These are phyloP conservation scores for Chrysolina oricalcia DNA, from an alignment of 2,888 invertebrate genomes.

Conservation along the genomic window DNA sequence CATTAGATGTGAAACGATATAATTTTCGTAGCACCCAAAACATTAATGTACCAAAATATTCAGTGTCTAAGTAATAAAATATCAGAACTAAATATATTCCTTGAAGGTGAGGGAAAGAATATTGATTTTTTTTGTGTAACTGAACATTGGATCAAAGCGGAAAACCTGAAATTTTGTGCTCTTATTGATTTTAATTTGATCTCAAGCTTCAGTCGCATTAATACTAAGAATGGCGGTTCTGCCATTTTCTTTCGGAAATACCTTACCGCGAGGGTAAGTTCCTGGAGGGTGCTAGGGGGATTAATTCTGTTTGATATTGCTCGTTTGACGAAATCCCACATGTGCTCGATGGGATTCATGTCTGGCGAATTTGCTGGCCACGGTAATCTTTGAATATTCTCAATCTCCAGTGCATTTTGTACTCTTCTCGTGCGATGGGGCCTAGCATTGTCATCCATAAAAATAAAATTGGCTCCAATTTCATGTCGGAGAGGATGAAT, in stretches of 20 bases:
- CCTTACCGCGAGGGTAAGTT: background rate
- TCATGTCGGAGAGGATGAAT: too few relatives aligned
- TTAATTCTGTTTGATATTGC: too few relatives aligned
- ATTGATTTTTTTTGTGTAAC: background rate
- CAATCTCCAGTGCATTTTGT: too few relatives aligned
- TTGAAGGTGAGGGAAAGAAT: background rate
- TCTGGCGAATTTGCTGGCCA: too few relatives aligned
- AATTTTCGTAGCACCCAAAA: background rate
- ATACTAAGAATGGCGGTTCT: background rate
- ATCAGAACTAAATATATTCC: background rate
- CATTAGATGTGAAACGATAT: background rate
- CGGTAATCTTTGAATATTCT: too few relatives aligned
- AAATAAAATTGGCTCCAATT: too few relatives aligned
- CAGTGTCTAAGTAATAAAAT: background rate
- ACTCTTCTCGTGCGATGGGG: too few relatives aligned
- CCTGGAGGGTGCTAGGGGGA: too few relatives aligned
- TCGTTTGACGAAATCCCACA: too few relatives aligned
- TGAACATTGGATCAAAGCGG: background rate
- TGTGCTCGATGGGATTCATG: too few relatives aligned
- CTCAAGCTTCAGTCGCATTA: background rate
- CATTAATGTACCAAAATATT: background rate
- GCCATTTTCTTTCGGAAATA: background rate
- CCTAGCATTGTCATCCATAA: too few relatives aligned
- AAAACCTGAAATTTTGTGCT: background rate
- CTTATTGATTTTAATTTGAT: background rate